Evolutionary conservation across 2,797 vertebrate genomes (phyloP).

Genomic region (Champsocephalus esox): DNA sequence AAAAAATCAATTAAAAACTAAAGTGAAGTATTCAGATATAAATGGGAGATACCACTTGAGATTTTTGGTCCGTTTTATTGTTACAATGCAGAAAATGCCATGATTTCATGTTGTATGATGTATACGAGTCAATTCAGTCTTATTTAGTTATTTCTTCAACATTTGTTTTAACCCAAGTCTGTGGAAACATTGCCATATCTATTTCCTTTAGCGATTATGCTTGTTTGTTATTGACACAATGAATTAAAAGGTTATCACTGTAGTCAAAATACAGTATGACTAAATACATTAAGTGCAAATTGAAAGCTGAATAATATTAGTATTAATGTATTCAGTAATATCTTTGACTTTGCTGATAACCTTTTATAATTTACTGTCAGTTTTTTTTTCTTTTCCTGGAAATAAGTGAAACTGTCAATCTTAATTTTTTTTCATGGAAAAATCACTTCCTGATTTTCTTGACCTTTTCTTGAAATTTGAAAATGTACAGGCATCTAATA

Average conservation of each 20-base stretch:
- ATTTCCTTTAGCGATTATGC: neutral
- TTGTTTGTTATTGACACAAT: slow-evolving; percentile 18
- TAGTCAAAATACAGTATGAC: neutral
- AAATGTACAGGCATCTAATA: neutral
- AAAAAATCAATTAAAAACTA: slow-evolving; percentile 58
- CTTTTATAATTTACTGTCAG: slow-evolving; percentile 8
- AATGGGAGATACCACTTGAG: slow-evolving; percentile 71
- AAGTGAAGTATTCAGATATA: slow-evolving; percentile 54
- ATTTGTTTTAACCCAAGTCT: slow-evolving; percentile 8
- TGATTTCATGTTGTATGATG: slow-evolving; percentile 44
- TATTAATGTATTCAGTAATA: neutral
- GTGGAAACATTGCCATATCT: slow-evolving; percentile 23
- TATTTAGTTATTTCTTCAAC: slow-evolving; percentile 16
- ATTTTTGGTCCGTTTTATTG: slow-evolving; percentile 31
- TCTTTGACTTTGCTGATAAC: neutral
- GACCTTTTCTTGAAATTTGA: slow-evolving; percentile 3
- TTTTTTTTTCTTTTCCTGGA: slow-evolving; percentile 24
- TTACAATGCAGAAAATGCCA: slow-evolving; percentile 54
- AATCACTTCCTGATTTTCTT: slow-evolving; percentile 11
- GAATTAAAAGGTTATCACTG: neutral
- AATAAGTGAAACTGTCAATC: neutral
- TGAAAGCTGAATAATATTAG: no score
- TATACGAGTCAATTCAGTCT: slow-evolving; percentile 33
- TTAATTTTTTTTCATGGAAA: neutral
- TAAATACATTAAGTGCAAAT: neutral